Base-by-base conservation (phyloP, 1,140 invertebrate genomes). In the Microplitis mediator region DNA sequence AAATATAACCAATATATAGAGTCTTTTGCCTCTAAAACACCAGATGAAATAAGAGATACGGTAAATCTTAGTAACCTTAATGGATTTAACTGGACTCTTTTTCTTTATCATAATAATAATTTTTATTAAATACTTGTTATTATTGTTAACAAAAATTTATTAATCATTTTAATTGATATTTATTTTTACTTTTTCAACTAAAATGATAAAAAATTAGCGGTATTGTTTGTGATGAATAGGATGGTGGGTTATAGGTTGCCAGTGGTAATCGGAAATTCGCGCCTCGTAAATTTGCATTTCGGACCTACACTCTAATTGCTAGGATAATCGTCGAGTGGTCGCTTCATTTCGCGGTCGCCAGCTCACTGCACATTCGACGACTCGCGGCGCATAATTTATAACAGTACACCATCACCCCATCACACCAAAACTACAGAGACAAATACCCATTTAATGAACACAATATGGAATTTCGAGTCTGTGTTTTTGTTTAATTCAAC, bases 41-140 rank as follows among this genome's bases (percentile, higher is more conserved):
- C 56, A 58, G 56, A 50, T 80, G 78, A 79, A 80, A 80, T 79
- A 78, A 72, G 69, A 77, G 66, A 74, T 71, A 71, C 74, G 72
- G 69, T 80, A 80, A 79, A 80, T 80, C 75, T 76, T 79, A n/a
- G 73, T 80, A 80, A 80, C 74, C 51, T n/a, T 23, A 45, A 6
- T 23, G 5, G 4, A 14, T 64, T 35, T 35, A 35, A 64, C 39
- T 45, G 62, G n/a, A 64, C 16, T 50, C 23, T 8, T 64, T 71
- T 23, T 23, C 23, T 23, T 23, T 23, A 23, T 23, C 23, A 23
- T 23, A 23, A 23, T 77, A 79, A 77, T 81, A 81, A 81, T 80
- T 81, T 74, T 80, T 79, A 81, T 80, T 77, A 80, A 78, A 74
- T 68, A 76, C 63, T 61, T 4, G 34, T 1, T 14, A n/a, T 67